A percentile compares a stretch with the other conserved stretches of the same genome.
Conservation (phyloP, 2,113 vertebrate genomes). For the Vulpes vulpes region DNA sequence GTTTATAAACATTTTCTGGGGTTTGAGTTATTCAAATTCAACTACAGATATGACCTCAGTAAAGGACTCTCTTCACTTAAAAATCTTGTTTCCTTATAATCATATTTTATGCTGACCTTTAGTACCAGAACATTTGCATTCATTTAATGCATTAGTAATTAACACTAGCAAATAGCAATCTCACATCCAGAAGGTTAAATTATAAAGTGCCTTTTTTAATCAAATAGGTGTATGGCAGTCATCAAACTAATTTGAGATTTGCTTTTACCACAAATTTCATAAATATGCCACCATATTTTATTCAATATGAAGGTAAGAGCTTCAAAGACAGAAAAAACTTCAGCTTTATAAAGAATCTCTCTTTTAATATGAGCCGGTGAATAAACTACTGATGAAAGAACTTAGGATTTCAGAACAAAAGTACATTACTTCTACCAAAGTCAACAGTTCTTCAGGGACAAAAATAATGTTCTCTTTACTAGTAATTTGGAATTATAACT, state of each 20-base stretch:
- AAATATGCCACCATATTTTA: conserved; percentile 3
- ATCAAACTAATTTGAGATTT: conserved; percentile 56
- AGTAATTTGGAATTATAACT: conserved; percentile 62
- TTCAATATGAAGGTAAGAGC: not conserved
- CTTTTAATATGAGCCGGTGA: conserved; percentile 3
- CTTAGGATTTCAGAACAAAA: conserved; percentile 46
- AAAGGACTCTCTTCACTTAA: conserved; percentile 33
- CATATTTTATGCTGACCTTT: conserved; percentile 42
- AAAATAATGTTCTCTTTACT: conserved; percentile 58
- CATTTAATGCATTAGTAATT: conserved; percentile 40
- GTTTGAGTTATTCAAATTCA: not conserved
- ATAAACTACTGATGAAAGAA: conserved; percentile 50
- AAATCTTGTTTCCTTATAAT: conserved; percentile 39
- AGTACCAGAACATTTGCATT: conserved; percentile 11
- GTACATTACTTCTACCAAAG: conserved; percentile 14
- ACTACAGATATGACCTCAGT: conserved; percentile 24
- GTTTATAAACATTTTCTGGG: not conserved
- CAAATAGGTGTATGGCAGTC: conserved; percentile 23
- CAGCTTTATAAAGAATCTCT: not conserved
- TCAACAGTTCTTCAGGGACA: conserved; percentile 27
- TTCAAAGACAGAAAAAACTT: conserved; percentile 37
- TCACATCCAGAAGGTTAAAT: conserved; percentile 38
- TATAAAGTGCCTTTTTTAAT: conserved; percentile 37
- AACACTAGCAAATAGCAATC: conserved; percentile 50
- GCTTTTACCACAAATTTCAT: conserved; percentile 9